Evolutionary conservation across 2,888 invertebrate genomes (phyloP).

Genomic region (Drosophila nr. perissopoda): DNA sequence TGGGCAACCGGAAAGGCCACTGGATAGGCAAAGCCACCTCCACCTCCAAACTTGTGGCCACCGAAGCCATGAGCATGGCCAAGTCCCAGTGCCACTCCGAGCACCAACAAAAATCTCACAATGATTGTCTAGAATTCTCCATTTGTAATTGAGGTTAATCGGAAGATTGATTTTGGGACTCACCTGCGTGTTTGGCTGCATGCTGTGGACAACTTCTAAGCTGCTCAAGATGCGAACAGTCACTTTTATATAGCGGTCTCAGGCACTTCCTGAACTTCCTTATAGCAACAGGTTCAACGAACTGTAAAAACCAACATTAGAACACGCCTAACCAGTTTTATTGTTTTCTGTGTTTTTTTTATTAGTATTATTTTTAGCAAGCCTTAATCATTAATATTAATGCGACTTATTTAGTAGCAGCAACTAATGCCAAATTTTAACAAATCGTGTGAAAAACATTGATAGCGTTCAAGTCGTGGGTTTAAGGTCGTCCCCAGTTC

Average conservation of each 20-base stretch:
- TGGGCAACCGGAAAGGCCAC: conserved; percentile 63
- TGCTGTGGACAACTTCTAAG: conserved; percentile 57
- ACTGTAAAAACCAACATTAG: conserved; percentile 43
- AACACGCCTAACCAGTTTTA: conserved; percentile 56
- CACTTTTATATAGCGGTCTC: conserved; percentile 67
- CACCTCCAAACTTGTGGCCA: conserved; percentile 69
- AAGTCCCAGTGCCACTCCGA: conserved; percentile 19
- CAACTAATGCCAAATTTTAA: conserved; percentile 59
- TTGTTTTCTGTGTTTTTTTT: neutral
- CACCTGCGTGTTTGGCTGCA: conserved; percentile 49
- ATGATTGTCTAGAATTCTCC: conserved; percentile 35
- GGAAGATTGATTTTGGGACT: conserved; percentile 32
- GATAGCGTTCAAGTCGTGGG: conserved; percentile 62
- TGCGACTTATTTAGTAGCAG: conserved; percentile 58
- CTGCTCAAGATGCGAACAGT: conserved; percentile 11
- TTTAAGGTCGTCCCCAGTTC: conserved; percentile 72
- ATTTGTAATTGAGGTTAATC: neutral
- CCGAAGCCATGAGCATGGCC: conserved; percentile 63
- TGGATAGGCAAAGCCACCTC: conserved; percentile 55
- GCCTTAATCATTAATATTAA: conserved; percentile 33
- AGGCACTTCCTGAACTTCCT: conserved; percentile 71
- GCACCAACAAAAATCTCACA: conserved; percentile 37
- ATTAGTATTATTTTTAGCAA: conserved; percentile 18
- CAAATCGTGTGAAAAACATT: conserved; percentile 73
- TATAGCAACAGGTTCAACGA: conserved; percentile 66